Base-by-base conservation (phyloP, 2,113 vertebrate species). In the Irena cyanogastra region DNA sequence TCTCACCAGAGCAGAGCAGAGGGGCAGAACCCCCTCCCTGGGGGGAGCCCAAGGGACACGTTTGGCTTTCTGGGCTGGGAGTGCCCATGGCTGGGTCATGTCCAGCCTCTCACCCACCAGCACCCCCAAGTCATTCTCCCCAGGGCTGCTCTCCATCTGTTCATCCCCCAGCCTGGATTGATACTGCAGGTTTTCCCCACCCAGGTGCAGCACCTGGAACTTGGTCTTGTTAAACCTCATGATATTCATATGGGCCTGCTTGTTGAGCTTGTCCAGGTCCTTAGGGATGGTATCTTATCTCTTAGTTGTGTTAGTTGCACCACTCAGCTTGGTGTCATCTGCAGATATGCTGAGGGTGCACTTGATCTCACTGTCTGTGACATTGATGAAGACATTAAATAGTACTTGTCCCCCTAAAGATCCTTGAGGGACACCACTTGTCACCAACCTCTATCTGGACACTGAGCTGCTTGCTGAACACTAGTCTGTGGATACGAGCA, bases 91-190 rank as follows among this genome's bases (percentile, higher is more conserved):
- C 52, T 44, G 63, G 53, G 9, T 52, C 52, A 59, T 42, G 26
- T 76, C 21, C 71, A 68, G 53, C 53, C 31, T 59, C 71, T 59
- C 61, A 76, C 1, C 35, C 42, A 35, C 5, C 52, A 59, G 21
- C 26, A 37, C 1, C 21, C 10, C 26, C 26, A 66, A 33, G 2
- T 4, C 53, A 26, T 86, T 33, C 17, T 44, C 1, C 2, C 0
- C 17, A 12, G 11, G 17, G 14, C 44, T 77, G 7, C 33, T 52
- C 17, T 52, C 0, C 0, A 12, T 8, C 33, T 77, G 7, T 6
- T 68, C 53, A 37, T 60, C 13, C 31, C 13, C 1, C 37, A 52
- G 17, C 5, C 17, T 52, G 14, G 1, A 2, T 7, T 50, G 11
- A 14, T 31, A 18, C 21, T 30, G 8, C 16, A 2, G 21, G 4